Conservation (phyloP, 2,888 invertebrate genomes). For the Macroteleia sp. region DNA sequence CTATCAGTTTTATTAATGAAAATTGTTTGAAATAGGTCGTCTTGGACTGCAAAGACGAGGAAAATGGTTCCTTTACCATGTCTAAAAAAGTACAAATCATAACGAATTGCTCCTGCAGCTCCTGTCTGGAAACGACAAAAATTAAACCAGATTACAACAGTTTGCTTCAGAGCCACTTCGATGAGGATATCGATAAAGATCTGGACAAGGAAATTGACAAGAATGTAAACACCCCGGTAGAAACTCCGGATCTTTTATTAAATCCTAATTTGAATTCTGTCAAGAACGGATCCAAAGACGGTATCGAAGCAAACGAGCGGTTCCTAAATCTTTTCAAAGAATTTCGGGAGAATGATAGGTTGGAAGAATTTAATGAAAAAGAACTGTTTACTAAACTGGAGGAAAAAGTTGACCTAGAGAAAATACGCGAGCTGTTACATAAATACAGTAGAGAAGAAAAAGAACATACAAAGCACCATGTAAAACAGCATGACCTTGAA, state of each 20-base stretch:
- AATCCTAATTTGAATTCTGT: slow-evolving; percentile 77
- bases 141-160: slow-evolving; percentile 81
- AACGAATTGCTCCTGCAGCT: slow-evolving; percentile 87
- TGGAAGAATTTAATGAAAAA: slow-evolving; percentile 77
- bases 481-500: slow-evolving; percentile 46
- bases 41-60: slow-evolving; percentile 86
- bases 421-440: slow-evolving; percentile 74
- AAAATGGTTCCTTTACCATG: slow-evolving; percentile 85
- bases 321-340: slow-evolving; percentile 83
- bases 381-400: slow-evolving; percentile 76
- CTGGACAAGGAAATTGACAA: slow-evolving; percentile 78
- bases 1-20: neutral
- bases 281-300: slow-evolving; percentile 82
- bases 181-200: too few species aligned
- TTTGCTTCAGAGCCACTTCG: too few species aligned
- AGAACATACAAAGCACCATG: slow-evolving; percentile 65
- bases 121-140: slow-evolving; percentile 85
- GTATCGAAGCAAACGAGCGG: slow-evolving; percentile 84
- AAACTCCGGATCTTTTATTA: slow-evolving; percentile 81
- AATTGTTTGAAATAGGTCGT: slow-evolving; percentile 85
- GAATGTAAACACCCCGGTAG: slow-evolving; percentile 76
- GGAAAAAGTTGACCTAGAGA: slow-evolving; percentile 75
- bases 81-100: slow-evolving; percentile 88
- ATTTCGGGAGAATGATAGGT: slow-evolving; percentile 73
- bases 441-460: slow-evolving; percentile 72